These are phyloP conservation scores for Grantiella picta DNA, from an alignment of 2,113 vertebrate species.

Conservation along the genomic window DNA sequence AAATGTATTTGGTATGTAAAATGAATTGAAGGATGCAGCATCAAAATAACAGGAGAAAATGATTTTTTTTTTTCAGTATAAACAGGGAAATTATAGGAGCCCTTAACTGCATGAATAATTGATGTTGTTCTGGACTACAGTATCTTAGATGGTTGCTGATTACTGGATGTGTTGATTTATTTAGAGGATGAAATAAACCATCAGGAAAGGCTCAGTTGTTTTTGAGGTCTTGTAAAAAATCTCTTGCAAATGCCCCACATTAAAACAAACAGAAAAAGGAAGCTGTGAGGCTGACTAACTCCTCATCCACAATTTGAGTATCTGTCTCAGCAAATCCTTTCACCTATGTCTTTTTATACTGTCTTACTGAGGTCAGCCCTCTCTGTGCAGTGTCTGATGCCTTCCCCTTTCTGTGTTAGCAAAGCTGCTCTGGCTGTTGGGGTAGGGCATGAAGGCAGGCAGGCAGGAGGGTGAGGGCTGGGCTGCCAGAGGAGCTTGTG, in stretches of 20 bases:
- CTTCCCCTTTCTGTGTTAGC: background rate
- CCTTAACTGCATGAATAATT: background rate
- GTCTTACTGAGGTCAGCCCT: background rate
- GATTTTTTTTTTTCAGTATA: background rate
- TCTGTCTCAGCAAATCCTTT: background rate
- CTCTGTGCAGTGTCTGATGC: background rate
- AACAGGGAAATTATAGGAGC: background rate
- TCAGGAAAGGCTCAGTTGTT: background rate
- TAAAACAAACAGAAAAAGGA: too few relatives aligned
- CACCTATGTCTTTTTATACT: background rate
- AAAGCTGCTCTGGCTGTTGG: background rate
- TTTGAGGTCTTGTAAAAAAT: background rate
- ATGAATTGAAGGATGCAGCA: background rate
- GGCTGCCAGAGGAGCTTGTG: background rate
- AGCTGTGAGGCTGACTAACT: background rate
- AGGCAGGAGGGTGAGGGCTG: background rate
- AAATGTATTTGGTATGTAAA: background rate
- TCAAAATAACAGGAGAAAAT: background rate
- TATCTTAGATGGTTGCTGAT: background rate
- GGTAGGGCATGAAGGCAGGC: background rate
- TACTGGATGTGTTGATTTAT: background rate
- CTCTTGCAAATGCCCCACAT: too few relatives aligned
- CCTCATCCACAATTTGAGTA: background rate
- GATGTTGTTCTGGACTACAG: background rate
- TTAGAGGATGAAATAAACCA: background rate